Percentiles rank a stretch among this genome's conserved stretches.
phyloP scores from a whole-genome alignment of 2,888 invertebrate species.

The Alsophila aescularia region DNA sequence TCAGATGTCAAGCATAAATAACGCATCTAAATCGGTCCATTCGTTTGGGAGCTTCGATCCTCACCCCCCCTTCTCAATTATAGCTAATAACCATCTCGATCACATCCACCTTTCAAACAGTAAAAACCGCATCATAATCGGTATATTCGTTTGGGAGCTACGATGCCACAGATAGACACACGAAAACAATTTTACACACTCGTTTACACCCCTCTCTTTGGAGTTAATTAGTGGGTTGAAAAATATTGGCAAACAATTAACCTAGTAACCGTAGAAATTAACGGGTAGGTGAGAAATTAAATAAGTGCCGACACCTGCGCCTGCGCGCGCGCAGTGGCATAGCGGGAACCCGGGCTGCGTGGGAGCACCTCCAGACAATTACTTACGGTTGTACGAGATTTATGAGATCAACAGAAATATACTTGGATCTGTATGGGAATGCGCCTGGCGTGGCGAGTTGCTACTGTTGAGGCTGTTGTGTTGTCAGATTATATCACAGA shows the following conservation, averaged over 20 bases:
- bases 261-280: conserved; percentile 39
- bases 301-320: conserved; percentile 39
- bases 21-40: too few relatives aligned
- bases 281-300: conserved; percentile 46
- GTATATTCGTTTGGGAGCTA: too few relatives aligned
- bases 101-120: too few relatives aligned
- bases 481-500: background rate
- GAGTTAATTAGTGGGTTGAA: too few relatives aligned
- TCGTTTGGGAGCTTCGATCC: too few relatives aligned
- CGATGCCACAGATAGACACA: too few relatives aligned
- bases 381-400: conserved; percentile 31
- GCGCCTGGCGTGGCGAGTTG: background rate
- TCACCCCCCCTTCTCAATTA: too few relatives aligned
- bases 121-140: too few relatives aligned
- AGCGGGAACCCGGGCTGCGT: conserved; percentile 37
- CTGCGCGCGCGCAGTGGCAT: conserved; percentile 30
- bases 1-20: too few relatives aligned
- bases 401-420: conserved; percentile 21
- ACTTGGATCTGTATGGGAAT: conserved; percentile 8
- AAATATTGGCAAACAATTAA: conserved; percentile 14
- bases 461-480: background rate
- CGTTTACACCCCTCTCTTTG: too few relatives aligned
- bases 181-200: too few relatives aligned
- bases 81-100: too few relatives aligned
- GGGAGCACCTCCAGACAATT: conserved; percentile 35